These are phyloP conservation scores for Alectoris magna DNA, from an alignment of 2,797 vertebrate genomes.

Conservation along the genomic window DNA sequence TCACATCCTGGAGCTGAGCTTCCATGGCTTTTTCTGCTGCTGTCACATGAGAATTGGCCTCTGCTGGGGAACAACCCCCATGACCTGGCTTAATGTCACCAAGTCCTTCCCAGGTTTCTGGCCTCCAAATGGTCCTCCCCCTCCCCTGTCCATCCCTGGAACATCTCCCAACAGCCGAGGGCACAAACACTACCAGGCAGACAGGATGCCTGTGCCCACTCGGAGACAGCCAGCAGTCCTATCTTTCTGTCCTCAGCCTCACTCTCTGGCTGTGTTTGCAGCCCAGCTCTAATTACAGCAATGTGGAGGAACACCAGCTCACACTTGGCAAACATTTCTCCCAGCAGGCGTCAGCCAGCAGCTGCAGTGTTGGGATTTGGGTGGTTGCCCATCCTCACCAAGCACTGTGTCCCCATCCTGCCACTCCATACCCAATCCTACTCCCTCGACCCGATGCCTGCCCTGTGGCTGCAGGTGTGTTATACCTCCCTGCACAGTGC, in stretches of 20 bases:
- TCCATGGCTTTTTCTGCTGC: rapidly evolving
- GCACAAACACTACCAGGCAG: neutral
- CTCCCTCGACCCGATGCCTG: rapidly evolving
- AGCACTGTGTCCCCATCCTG: neutral
- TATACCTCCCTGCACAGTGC: neutral
- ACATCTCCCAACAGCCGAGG: neutral
- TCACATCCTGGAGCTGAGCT: neutral
- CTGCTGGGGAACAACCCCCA: rapidly evolving
- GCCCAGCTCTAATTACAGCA: constrained; percentile 39
- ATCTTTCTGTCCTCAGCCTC: neutral
- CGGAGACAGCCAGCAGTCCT: neutral
- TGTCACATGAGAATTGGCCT: neutral
- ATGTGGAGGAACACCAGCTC: constrained; percentile 19
- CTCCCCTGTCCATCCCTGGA: neutral
- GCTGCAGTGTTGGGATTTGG: neutral
- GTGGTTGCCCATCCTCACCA: neutral
- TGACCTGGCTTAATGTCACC: constrained; percentile 3
- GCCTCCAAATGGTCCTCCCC: neutral
- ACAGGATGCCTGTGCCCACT: rapidly evolving
- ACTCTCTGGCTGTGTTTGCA: constrained; percentile 39
- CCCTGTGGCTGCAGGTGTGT: neutral
- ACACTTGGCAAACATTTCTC: constrained; percentile 38
- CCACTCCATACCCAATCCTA: neutral
- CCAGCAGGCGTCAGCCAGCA: neutral
- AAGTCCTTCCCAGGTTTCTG: neutral